Evolutionary conservation across 2,113 vertebrate genomes (phyloP).

Genomic region (Campylomormyrus tamandua): DNA sequence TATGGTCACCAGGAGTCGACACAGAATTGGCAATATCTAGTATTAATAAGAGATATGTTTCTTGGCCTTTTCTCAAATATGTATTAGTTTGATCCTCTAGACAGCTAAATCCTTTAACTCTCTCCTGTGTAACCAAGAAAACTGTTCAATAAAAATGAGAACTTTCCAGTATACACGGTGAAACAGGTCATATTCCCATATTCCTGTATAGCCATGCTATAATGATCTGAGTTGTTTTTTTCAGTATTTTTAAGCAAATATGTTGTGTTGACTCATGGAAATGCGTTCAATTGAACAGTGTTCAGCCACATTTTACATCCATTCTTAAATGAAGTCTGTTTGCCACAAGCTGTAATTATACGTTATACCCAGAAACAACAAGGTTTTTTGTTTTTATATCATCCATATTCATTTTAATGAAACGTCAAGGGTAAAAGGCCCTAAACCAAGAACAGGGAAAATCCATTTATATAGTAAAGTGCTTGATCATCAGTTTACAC

Average conservation of each 20-base stretch:
- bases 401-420: slow-evolving; percentile 3
- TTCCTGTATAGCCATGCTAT: not conserved
- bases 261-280: not conserved
- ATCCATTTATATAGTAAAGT: not conserved
- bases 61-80: not conserved
- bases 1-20: not conserved
- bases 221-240: not conserved
- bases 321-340: not conserved
- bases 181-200: not conserved
- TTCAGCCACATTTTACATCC: not conserved
- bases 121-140: not conserved
- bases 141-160: not conserved
- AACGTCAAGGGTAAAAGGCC: not conserved
- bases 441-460: not conserved
- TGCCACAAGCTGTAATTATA: not conserved
- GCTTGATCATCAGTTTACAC: slow-evolving; percentile 4
- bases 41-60: not conserved
- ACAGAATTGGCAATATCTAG: not conserved
- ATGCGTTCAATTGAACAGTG: not conserved
- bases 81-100: not conserved
- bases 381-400: not conserved
- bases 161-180: not conserved
- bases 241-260: not conserved
- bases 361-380: not conserved
- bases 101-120: not conserved